Evolutionary conservation across 2,113 vertebrate genomes (phyloP), one percentile per base, ranked within the genome.

Genomic region (Thalassoma bifasciatum): DNA sequence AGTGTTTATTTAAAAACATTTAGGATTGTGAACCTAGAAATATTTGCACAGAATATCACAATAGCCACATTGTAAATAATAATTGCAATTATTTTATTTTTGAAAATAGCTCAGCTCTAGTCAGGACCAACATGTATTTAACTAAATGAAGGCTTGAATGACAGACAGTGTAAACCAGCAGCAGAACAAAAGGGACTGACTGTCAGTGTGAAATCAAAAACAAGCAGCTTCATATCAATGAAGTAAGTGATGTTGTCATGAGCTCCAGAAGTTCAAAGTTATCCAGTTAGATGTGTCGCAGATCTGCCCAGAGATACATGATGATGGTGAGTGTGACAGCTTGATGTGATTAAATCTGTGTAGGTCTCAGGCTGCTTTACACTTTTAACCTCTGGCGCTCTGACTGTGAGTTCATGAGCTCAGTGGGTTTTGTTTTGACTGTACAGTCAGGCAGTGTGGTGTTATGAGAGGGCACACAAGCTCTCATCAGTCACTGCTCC

Each of bases 181-280:
- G 69, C 59, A 54, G 56, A 36, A 11, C 37, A 14, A 44, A 8
- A 54, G 49, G 38, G 42, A 16, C 16, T 46, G 44, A 7, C 50
- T 56, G 38, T 40, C 30, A 50, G 6, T 53, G n/a, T 54, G 40
- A 62, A 66, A 44, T 21, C 57, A 57, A 30, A 30, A 30, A 30
- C 30, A 30, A 6, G 30, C 30, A 30, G 30, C 30, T 30, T 30
- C 30, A 30, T 30, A 30, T 4, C 3, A 30, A 30, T 30, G 30
- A 30, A 30, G 30, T 30, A 4, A 30, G 6, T 30, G 30, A 30
- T 30, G 30, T 30, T 6, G 3, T 30, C 30, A 3, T 30, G 30
- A 30, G 30, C 30, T 30, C 30, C 30, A 14, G 8, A 56, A 46
- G 17, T 47, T 61, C 21, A 26, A 53, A 71, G 63, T 17, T 46